Conservation (phyloP, 2,888 invertebrate genomes). For the Drosophila koepferae region DNA sequence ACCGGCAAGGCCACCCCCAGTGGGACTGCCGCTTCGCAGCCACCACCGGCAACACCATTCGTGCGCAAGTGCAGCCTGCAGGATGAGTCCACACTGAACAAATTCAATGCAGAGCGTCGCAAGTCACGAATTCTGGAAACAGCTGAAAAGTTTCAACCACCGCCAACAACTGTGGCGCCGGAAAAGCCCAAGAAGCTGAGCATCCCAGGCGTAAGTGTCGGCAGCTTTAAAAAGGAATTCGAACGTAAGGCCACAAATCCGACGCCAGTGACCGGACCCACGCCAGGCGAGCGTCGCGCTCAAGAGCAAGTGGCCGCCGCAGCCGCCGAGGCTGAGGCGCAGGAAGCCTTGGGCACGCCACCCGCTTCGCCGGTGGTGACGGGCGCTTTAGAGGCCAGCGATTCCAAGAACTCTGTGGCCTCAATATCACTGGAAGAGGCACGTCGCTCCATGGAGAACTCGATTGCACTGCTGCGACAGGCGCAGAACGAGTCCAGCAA, state of each 20-base stretch:
- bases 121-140: conserved; percentile 90
- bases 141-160: conserved; percentile 89
- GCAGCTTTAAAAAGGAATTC: conserved; percentile 94
- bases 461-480: conserved; percentile 87
- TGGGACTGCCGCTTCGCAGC: conserved; percentile 26
- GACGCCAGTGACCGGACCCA: conserved; percentile 83
- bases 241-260: conserved; percentile 91
- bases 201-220: conserved; percentile 93
- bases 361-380: conserved; percentile 76
- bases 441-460: conserved; percentile 87
- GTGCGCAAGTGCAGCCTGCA: conserved; percentile 84
- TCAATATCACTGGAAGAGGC: conserved; percentile 87
- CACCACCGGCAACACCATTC: conserved; percentile 57
- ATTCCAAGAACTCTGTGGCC: conserved; percentile 86
- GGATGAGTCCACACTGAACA: conserved; percentile 81
- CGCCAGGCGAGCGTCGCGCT: conserved; percentile 81
- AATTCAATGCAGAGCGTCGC: conserved; percentile 87
- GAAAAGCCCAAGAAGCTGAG: conserved; percentile 92
- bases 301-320: conserved; percentile 79
- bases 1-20: conserved; percentile 31
- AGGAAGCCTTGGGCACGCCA: conserved; percentile 77
- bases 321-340: conserved; percentile 64
- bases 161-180: conserved; percentile 57
- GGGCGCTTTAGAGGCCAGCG: conserved; percentile 85
- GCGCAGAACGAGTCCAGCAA: conserved; percentile 84